Evolutionary conservation across 2,113 vertebrate species (phyloP), one percentile per base, ranked within the genome.

Genomic region (Colaptes auratus): DNA sequence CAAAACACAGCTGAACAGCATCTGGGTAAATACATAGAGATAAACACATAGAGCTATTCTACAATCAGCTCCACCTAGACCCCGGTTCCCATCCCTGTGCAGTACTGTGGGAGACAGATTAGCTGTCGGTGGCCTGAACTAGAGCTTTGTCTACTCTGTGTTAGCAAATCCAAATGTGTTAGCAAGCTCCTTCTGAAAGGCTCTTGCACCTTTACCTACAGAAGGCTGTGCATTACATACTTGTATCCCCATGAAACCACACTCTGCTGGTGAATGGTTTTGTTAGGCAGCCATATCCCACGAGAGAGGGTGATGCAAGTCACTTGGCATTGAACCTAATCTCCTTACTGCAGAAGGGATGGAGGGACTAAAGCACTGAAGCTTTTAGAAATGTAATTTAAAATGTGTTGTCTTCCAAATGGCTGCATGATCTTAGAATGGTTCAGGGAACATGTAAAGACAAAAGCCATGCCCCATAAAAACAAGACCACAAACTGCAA

Each of bases 311-410:
- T 52, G 60, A 23, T 80, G 55, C 64, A 16, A 44, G 67, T 24
- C 75, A 65, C 69, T 31, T 88, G 92, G 92, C 88, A 88, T 21
- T 14, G 6, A 59, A 66, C 69, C 33, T 42, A n/a, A 60, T 48
- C 92, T 75, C 64, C 64, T 78, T n/a, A 23, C 19, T n/a, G 61
- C 92, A 60, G 31, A 18, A 28, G 88, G 74, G 35, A 52, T n/a
- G 59, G 36, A 48, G 44, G 48, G 33, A 77, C 13, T 25, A 89
- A 76, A 55, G 82, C 55, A 8, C 82, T 11, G 42, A 3, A 55
- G 73, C 83, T 89, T 85, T 70, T 4, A 39, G 31, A 91, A 94
- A 92, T 70, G 71, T 82, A 85, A 87, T 91, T 82, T 85, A 87
- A 95, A 94, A 66, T 6, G 2, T 42, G 63, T 15, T 66, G 33